Percentiles rank a stretch among this genome's conserved stretches.
phyloP scores from a whole-genome alignment of 2,888 invertebrate genomes.

The Schrankia costaestrigalis region DNA sequence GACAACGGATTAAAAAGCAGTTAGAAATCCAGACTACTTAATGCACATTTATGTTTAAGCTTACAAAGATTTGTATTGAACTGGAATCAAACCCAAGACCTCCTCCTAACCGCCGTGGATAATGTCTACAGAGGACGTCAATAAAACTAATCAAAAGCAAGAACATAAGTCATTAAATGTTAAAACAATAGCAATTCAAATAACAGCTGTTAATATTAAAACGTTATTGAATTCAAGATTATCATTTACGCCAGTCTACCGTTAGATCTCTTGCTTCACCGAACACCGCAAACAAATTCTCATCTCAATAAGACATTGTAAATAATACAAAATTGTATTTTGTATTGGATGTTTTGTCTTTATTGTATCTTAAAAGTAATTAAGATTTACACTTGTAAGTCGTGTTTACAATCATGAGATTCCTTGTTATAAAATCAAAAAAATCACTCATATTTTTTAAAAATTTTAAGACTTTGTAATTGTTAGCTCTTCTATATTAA shows the following conservation, averaged over 20 bases:
- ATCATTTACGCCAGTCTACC: slow-evolving; percentile 35
- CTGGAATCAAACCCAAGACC: too few species aligned
- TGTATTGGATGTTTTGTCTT: slow-evolving; percentile 29
- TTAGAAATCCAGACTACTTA: too few species aligned
- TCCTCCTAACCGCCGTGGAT: too few species aligned
- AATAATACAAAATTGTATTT: slow-evolving; percentile 30
- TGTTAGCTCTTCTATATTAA: too few species aligned
- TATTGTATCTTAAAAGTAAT: slow-evolving; percentile 23
- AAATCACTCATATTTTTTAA: too few species aligned
- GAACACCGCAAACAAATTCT: slow-evolving; percentile 31
- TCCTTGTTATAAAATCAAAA: slow-evolving; percentile 25
- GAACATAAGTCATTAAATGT: too few species aligned
- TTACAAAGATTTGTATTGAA: too few species aligned
- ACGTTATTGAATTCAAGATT: slow-evolving; percentile 17
- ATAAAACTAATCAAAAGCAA: too few species aligned
- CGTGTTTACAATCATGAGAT: slow-evolving; percentile 25
- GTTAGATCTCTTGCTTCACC: slow-evolving; percentile 31
- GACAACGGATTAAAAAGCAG: too few species aligned
- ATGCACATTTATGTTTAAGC: too few species aligned
- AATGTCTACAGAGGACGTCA: too few species aligned
- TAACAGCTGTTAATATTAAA: neutral
- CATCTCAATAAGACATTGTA: slow-evolving; percentile 19
- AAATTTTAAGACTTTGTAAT: too few species aligned
- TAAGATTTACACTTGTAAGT: slow-evolving; percentile 19
- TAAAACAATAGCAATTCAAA: neutral